phyloP scores from a whole-genome alignment of 2,797 vertebrate species.

The Carapus acus region DNA sequence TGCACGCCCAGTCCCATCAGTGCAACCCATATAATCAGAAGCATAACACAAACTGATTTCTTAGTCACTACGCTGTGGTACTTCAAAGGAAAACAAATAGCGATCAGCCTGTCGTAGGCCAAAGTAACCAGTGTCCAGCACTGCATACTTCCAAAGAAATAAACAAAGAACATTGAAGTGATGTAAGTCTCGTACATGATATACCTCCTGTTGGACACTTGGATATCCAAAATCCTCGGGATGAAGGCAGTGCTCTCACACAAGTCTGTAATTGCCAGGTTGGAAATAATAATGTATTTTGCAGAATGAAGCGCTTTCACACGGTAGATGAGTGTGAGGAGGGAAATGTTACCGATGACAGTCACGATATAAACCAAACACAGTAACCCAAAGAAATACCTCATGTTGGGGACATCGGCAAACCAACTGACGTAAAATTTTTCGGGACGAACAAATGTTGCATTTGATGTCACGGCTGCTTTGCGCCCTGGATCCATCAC shows the following conservation, averaged over 20 bases:
- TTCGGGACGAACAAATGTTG: conserved; percentile 11
- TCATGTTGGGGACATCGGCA: conserved; percentile 13
- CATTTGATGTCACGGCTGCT: neutral
- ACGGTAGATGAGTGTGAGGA: conserved; percentile 33
- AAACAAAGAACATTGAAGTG: conserved; percentile 17
- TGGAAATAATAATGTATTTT: conserved; percentile 32
- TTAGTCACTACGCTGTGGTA: conserved; percentile 38
- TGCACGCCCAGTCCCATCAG: rapidly evolving
- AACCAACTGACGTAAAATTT: conserved; percentile 39
- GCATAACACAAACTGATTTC: neutral
- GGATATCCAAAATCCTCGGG: conserved; percentile 18
- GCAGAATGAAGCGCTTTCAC: conserved; percentile 31
- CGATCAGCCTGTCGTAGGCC: conserved; percentile 27
- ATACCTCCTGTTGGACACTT: conserved; percentile 2
- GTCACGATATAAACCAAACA: conserved; percentile 27
- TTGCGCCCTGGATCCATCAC: conserved; percentile 1
- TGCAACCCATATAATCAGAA: conserved; percentile 28
- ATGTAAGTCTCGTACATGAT: conserved; percentile 4
- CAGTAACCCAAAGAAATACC: conserved; percentile 31
- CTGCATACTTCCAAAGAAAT: conserved; percentile 11
- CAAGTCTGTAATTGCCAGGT: conserved; percentile 31
- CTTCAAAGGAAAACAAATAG: conserved; percentile 26
- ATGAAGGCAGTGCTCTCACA: conserved; percentile 29
- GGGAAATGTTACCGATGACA: conserved; percentile 26
- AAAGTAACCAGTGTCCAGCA: conserved; percentile 8